Evolutionary conservation across 2,888 invertebrate species (phyloP).

Genomic region (Pristionchus exspectatus): DNA sequence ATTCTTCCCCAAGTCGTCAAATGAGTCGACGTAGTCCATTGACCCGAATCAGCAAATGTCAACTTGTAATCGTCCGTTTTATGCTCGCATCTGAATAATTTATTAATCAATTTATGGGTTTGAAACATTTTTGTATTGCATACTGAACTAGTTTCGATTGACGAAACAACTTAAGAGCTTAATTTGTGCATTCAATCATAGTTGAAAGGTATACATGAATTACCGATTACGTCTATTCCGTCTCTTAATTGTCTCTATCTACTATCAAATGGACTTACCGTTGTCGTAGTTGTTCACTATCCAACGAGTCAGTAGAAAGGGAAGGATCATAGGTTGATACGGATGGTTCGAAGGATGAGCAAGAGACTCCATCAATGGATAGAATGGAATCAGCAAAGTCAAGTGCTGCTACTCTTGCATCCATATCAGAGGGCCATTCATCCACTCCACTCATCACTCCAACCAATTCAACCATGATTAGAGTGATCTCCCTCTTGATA

Average conservation of each 20-base stretch:
- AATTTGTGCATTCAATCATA: neutral
- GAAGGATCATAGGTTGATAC: constrained; percentile 60
- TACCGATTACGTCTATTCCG: neutral
- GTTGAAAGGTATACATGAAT: neutral
- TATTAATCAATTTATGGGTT: neutral
- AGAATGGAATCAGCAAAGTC: constrained; percentile 72
- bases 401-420: constrained; percentile 77
- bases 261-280: constrained; percentile 56
- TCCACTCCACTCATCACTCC: constrained; percentile 63
- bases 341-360: constrained; percentile 53
- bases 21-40: constrained; percentile 65
- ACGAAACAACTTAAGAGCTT: neutral
- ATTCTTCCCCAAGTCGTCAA: constrained; percentile 79
- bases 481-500: constrained; percentile 19
- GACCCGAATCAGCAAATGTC: constrained; percentile 77
- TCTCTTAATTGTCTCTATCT: neutral
- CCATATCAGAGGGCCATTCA: constrained; percentile 76
- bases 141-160: neutral
- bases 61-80: constrained; percentile 77
- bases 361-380: constrained; percentile 48
- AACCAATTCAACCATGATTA: constrained; percentile 64
- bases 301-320: constrained; percentile 77
- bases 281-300: constrained; percentile 71
- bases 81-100: constrained; percentile 57
- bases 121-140: neutral